Conservation (phyloP, 1,140 invertebrate genomes). For the Theocolax elegans region DNA sequence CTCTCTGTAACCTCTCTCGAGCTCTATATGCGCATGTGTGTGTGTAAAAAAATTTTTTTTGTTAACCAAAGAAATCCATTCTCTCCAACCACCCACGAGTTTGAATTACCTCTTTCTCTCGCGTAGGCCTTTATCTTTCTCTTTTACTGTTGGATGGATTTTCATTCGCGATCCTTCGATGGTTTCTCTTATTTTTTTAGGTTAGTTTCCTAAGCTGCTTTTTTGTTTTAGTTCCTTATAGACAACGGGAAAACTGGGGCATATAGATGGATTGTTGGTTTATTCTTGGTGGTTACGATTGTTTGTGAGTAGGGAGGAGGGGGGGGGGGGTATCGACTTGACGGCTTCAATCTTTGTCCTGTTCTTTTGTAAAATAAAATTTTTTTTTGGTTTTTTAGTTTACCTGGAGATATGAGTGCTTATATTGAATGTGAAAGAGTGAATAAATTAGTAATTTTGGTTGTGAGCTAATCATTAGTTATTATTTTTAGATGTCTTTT, state of each 20-base stretch:
- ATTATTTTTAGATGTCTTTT: no score
- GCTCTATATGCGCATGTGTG: no score
- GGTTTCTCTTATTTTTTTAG: background rate
- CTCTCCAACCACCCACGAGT: conserved; percentile 27
- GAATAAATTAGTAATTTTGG: no score
- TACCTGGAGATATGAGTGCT: no score
- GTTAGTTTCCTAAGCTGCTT: background rate
- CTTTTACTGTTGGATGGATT: background rate
- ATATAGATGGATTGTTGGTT: conserved; percentile 3
- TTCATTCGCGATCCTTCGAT: conserved; percentile 13
- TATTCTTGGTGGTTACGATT: no score
- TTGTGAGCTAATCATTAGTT: no score
- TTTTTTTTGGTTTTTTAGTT: no score
- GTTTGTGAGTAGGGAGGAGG: background rate
- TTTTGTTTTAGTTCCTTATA: background rate
- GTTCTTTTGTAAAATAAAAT: no score
- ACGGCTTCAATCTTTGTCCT: no score
- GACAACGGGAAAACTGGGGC: conserved; percentile 22
- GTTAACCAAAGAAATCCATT: conserved; percentile 14
- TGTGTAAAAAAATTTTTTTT: no score
- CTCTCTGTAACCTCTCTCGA: background rate
- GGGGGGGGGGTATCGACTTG: no score
- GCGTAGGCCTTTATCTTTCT: conserved; percentile 1
- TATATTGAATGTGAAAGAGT: no score
- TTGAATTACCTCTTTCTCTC: conserved; percentile 9